These are phyloP conservation scores for Rhabditophanes sp. DNA, from an alignment of 2,888 invertebrate species.

Conservation along the genomic window DNA sequence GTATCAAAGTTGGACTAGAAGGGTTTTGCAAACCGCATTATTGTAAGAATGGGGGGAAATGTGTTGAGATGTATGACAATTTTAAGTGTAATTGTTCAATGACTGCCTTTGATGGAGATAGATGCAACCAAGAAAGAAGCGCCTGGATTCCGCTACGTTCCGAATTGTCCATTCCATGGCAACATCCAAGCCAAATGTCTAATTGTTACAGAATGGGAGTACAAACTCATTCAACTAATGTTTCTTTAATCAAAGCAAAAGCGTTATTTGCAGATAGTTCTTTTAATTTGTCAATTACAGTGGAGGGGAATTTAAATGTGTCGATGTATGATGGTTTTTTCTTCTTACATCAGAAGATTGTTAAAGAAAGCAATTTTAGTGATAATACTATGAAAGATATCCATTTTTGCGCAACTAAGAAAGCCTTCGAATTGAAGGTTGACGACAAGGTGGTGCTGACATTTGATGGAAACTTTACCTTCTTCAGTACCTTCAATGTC, in stretches of 20 bases:
- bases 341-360: constrained; percentile 25
- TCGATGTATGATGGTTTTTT: constrained; percentile 33
- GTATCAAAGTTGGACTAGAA: constrained; percentile 22
- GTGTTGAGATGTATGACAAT: constrained; percentile 36
- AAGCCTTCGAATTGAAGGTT: constrained; percentile 25
- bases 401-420: constrained; percentile 29
- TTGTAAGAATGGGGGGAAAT: constrained; percentile 32
- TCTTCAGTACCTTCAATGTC: constrained; percentile 34
- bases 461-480: constrained; percentile 37
- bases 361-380: constrained; percentile 15
- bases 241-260: constrained; percentile 23
- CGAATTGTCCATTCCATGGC: constrained; percentile 37
- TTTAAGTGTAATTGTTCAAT: constrained; percentile 35
- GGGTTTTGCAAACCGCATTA: constrained; percentile 25
- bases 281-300: constrained; percentile 32
- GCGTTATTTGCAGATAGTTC: constrained; percentile 36
- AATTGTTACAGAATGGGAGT: constrained; percentile 33
- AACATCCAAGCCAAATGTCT: constrained; percentile 32
- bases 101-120: constrained; percentile 36
- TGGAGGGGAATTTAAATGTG: constrained; percentile 23
- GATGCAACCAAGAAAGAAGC: constrained; percentile 29
- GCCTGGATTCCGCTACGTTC: constrained; percentile 37
- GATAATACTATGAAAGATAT: constrained; percentile 37
- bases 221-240: constrained; percentile 18
- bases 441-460: constrained; percentile 23